Conservation (phyloP, 2,888 invertebrate genomes). For the Oligia latruncula region DNA sequence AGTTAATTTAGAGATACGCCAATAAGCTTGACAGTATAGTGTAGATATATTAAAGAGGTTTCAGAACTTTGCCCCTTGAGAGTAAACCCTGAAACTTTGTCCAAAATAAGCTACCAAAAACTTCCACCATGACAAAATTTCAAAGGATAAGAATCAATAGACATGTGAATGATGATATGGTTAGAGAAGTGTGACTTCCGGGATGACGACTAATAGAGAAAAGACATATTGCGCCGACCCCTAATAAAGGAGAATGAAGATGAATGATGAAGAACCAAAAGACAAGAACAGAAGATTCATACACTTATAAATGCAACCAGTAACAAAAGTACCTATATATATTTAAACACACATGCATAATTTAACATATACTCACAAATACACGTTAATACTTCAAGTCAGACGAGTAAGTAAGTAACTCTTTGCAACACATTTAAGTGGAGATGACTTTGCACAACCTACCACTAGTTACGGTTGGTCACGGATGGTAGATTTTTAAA, state of each 20-base stretch:
- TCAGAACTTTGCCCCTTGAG: not conserved
- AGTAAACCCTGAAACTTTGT: not conserved
- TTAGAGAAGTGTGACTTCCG: not conserved
- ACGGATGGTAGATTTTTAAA: constrained; percentile 46
- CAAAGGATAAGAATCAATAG: not conserved
- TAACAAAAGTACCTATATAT: not conserved
- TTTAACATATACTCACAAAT: not conserved
- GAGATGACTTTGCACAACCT: constrained; percentile 17
- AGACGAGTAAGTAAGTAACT: not conserved
- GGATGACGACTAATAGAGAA: not conserved
- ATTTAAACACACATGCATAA: not conserved
- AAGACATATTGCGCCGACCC: not conserved
- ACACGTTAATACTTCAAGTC: not conserved
- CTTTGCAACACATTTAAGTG: constrained; percentile 18
- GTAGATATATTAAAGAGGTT: not conserved
- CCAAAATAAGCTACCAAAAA: not conserved
- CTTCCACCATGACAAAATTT: no score
- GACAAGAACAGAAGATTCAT: not conserved
- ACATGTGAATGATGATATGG: no score
- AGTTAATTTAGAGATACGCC: not conserved
- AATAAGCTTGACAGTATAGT: not conserved
- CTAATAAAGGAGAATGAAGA: not conserved
- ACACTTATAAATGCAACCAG: not conserved
- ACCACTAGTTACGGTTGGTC: constrained; percentile 17
- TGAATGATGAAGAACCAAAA: not conserved